Conservation (phyloP, 2,888 invertebrate genomes). For the Eupeodes luniger region DNA sequence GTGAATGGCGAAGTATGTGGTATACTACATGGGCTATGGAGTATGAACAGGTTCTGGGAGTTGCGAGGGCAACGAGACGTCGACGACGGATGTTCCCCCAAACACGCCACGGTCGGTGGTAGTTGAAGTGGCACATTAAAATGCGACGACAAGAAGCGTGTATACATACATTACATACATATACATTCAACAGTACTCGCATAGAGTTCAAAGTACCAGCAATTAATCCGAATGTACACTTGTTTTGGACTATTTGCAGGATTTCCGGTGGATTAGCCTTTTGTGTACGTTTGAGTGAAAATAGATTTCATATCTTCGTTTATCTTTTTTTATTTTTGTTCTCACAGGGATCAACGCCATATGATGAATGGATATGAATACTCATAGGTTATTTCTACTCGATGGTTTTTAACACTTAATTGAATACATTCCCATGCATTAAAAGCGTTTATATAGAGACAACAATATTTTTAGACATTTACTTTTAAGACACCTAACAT, state of each 20-base stretch:
- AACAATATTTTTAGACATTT: constrained; percentile 55
- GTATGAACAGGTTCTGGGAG: constrained; percentile 9
- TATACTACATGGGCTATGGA: constrained; percentile 8
- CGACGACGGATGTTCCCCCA: constrained; percentile 52
- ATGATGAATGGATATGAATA: constrained; percentile 55
- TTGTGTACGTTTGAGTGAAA: constrained; percentile 39
- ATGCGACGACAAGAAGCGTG: neutral
- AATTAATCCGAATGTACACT: constrained; percentile 68
- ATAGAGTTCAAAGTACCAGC: constrained; percentile 54
- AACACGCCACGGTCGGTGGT: constrained; percentile 52
- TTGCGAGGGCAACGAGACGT: neutral
- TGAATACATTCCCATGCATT: constrained; percentile 70
- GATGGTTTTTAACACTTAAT: constrained; percentile 62
- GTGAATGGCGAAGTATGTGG: constrained; percentile 44
- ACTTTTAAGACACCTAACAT: constrained; percentile 16
- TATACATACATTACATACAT: neutral
- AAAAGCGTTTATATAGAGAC: constrained; percentile 16
- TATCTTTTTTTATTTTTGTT: constrained; percentile 33
- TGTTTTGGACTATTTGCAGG: constrained; percentile 69
- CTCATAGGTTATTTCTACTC: constrained; percentile 7
- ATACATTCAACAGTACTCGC: neutral
- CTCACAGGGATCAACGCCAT: constrained; percentile 67
- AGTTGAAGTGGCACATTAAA: constrained; percentile 55
- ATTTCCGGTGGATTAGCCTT: constrained; percentile 70
- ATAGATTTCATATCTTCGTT: constrained; percentile 51